Conservation (phyloP, 2,888 invertebrate genomes). For the Metalampra italica region DNA sequence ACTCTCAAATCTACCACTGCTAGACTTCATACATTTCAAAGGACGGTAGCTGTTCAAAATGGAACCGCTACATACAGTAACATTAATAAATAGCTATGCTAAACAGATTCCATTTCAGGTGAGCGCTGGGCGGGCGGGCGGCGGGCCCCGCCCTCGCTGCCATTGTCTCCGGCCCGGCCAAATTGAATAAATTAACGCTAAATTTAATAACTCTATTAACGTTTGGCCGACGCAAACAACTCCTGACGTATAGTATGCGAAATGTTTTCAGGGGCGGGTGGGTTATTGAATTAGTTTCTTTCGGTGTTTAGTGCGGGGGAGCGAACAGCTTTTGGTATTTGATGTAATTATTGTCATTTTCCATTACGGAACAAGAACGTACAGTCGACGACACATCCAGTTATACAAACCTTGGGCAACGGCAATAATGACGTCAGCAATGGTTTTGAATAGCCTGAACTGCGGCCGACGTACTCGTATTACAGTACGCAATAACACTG, state of each 20-base stretch:
- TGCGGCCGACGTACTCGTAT: too few relatives aligned
- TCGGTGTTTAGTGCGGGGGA: conserved; percentile 38
- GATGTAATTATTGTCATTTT: background rate
- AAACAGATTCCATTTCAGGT: conserved; percentile 44
- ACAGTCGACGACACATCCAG: background rate
- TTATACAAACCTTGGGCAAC: background rate
- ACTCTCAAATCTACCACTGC: too few relatives aligned
- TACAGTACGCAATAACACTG: too few relatives aligned
- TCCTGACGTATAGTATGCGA: conserved; percentile 58
- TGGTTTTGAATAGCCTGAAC: too few relatives aligned
- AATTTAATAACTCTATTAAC: conserved; percentile 75
- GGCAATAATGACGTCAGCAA: too few relatives aligned
- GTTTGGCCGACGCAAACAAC: conserved; percentile 66
- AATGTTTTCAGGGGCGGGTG: conserved; percentile 54
- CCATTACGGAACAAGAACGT: background rate
- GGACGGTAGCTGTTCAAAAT: conserved; percentile 11
- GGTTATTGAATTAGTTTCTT: conserved; percentile 64
- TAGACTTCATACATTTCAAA: conserved; percentile 2
- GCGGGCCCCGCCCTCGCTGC: conserved; percentile 52
- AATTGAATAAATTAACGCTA: conserved; percentile 76
- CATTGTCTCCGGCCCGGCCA: conserved; percentile 55
- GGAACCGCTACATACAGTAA: conserved; percentile 7
- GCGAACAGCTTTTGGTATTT: conserved; percentile 15
- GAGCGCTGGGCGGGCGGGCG: conserved; percentile 45
- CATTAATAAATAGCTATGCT: conserved; percentile 5